phyloP scores from a whole-genome alignment of 2,113 vertebrate species.

The Notarius quadriscutis region DNA sequence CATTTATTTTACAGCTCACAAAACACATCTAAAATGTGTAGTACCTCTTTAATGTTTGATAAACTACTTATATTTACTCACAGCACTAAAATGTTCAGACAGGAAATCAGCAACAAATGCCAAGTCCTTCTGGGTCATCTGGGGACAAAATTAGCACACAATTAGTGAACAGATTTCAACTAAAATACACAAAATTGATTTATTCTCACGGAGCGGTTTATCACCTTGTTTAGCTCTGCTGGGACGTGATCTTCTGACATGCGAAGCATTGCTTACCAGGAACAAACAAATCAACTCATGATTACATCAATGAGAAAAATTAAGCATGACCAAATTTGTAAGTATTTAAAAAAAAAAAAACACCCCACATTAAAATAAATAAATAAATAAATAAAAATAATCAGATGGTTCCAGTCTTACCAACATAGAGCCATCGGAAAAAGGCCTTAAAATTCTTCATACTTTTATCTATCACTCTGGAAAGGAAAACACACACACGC shows the following conservation, averaged over 20 bases:
- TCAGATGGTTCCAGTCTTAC: conserved; percentile 71
- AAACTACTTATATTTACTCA: conserved; percentile 57
- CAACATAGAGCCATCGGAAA: conserved; percentile 97
- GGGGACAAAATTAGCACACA: neutral
- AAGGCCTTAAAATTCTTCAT: conserved; percentile 99
- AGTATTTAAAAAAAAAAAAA: too few species aligned
- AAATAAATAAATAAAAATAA: neutral
- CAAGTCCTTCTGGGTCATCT: conserved; percentile 99
- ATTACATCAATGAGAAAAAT: neutral
- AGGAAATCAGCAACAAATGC: conserved; percentile 97
- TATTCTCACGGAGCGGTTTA: neutral
- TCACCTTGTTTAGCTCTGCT: conserved; percentile 95
- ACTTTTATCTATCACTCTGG: conserved; percentile 96
- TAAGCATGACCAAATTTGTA: neutral
- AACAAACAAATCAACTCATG: neutral
- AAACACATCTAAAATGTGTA: too few species aligned
- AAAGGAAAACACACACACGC: conserved; percentile 27
- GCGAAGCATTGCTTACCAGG: conserved; percentile 85
- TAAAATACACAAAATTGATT: neutral
- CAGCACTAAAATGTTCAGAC: conserved; percentile 98
- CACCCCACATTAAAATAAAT: too few species aligned
- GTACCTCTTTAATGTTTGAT: neutral
- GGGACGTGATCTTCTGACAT: conserved; percentile 98
- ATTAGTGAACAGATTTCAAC: neutral
- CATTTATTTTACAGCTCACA: too few species aligned